Evolutionary conservation across 2,797 vertebrate species (phyloP), one percentile per base, ranked within the genome.

Genomic region (Microchirus variegatus): DNA sequence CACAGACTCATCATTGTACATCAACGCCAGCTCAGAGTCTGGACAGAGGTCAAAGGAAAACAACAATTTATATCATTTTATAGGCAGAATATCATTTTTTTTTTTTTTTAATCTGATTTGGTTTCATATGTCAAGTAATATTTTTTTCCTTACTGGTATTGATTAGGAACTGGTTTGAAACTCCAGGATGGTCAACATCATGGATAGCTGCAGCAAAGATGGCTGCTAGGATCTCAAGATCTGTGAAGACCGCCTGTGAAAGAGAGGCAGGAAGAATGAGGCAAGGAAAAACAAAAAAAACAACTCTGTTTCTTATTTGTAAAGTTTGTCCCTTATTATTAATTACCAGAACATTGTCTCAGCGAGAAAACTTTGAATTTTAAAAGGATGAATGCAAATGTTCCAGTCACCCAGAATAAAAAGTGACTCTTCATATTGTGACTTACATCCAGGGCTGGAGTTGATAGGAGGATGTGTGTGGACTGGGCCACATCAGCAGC

Each of bases 131-230:
- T 16, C 2, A 19, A 17, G 6, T 10, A 15, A 44, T 5, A 3
- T 62, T 59, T 56, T 1, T 1, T 1, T 1, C 95, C 98, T 95
- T 90, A 99, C 98, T 99, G 75, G 98, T 99, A 80, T 99, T 99
- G 85, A 99, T 99, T 37, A 99, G 93, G 78, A 99, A 99, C 58
- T 99, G 98, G 83, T 99, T 99, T 83, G 97, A 97, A 77, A 99
- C 98, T 54, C 98, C 98, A 0, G 98, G 98, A 85, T 99, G 98
- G 91, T 99, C 97, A 9, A 99, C 98, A 15, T 99, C 98, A 13
- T 99, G 98, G 77, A 99, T 99, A 0, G 98, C 98, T 55, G 97
- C 96, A 17, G 96, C 97, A 74, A 99, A 99, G 83, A 99, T 97
- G 63, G 97, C 96, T 55, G 98, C 98, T 10, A 99, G 93, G 86